Percentiles rank a stretch among this genome's conserved stretches.
phyloP scores from a whole-genome alignment of 2,888 invertebrate species.

The Pyrrhosoma nymphula region DNA sequence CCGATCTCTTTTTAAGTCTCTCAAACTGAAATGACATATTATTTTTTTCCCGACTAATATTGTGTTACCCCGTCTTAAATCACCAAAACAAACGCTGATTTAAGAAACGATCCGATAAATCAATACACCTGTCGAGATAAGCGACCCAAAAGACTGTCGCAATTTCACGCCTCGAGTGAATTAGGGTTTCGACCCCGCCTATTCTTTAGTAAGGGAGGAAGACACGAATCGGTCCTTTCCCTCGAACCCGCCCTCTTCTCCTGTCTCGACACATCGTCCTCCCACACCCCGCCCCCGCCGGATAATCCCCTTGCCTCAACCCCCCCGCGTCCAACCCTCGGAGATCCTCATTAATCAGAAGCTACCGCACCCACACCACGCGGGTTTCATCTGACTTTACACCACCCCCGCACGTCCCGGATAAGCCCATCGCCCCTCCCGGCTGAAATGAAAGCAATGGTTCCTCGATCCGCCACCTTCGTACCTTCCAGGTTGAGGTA shows the following conservation, averaged over 20 bases:
- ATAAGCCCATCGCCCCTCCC: background rate
- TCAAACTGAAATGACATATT: no score
- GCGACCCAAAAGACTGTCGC: constrained; percentile 15
- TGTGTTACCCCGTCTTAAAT: background rate
- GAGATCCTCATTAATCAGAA: background rate
- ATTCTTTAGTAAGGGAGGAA: background rate
- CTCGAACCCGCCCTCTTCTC: background rate
- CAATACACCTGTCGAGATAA: background rate
- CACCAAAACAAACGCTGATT: constrained; percentile 2
- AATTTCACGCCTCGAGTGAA: constrained; percentile 24
- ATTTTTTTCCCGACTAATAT: background rate
- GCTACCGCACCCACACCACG: background rate
- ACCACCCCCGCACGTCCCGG: background rate
- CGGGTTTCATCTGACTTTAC: background rate
- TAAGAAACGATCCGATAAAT: constrained; percentile 1
- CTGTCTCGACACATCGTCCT: constrained; percentile 2
- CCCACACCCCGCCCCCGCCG: background rate
- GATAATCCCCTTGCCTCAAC: background rate
- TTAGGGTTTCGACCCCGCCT: background rate
- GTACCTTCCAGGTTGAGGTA: background rate
- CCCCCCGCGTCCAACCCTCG: background rate
- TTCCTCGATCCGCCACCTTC: background rate
- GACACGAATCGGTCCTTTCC: background rate
- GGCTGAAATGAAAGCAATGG: background rate
- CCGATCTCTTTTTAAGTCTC: no score